Conservation (phyloP, 53 echinoderm and acorn worm species). For the Apostichopus leukothele region DNA sequence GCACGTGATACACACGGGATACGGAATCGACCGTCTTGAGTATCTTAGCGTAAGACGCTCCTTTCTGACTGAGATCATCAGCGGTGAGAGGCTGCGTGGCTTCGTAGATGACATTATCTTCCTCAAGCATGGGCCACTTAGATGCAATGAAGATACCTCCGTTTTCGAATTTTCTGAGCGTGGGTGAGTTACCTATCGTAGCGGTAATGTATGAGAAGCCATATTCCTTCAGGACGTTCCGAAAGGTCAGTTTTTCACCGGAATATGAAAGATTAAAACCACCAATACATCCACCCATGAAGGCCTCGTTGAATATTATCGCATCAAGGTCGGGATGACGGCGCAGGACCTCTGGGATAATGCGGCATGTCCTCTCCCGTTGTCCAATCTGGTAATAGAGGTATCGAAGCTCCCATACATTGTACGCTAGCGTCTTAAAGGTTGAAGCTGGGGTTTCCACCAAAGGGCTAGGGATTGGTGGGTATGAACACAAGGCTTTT, state of each 20-base stretch:
- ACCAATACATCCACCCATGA: conserved; percentile 90
- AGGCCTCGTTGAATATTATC: conserved; percentile 81
- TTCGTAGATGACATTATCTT: conserved; percentile 66
- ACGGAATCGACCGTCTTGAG: conserved; percentile 62
- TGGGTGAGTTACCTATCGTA: conserved; percentile 68
- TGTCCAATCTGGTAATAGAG: conserved; percentile 80
- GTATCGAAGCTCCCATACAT: conserved; percentile 83
- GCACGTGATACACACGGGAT: conserved; percentile 67
- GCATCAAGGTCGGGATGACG: conserved; percentile 78
- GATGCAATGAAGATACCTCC: conserved; percentile 74
- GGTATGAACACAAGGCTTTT: conserved; percentile 65
- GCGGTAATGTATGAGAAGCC: conserved; percentile 71
- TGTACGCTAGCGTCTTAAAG: conserved; percentile 66
- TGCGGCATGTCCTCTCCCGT: conserved; percentile 84
- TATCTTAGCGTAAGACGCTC: conserved; percentile 78
- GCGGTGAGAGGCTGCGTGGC: conserved; percentile 55
- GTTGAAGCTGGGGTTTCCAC: conserved; percentile 57
- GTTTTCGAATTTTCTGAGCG: conserved; percentile 55
- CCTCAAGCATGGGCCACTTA: conserved; percentile 76
- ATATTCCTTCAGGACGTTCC: conserved; percentile 67
- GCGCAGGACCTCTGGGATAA: conserved; percentile 49
- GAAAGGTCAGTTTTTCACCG: conserved; percentile 58
- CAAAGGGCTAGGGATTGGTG: conserved; percentile 52
- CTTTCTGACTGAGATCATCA: conserved; percentile 73
- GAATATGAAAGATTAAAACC: conserved; percentile 58